These are phyloP conservation scores for Pegoplata infirma DNA, from an alignment of 2,888 invertebrate genomes.

Conservation along the genomic window DNA sequence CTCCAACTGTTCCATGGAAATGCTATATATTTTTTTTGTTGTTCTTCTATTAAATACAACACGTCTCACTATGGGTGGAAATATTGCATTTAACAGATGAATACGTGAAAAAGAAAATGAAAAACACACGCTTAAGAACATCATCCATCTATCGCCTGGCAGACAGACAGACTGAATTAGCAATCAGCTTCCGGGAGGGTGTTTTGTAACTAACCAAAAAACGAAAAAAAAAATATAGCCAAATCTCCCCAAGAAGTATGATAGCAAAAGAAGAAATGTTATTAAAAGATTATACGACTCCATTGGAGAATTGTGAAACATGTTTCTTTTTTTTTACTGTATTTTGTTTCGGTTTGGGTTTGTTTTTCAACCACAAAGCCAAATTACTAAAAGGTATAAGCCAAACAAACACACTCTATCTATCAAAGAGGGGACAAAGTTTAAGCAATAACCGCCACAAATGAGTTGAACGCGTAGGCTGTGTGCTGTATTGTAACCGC, in stretches of 20 bases:
- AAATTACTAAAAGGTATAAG: conserved; percentile 45
- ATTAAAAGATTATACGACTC: neutral
- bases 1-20: neutral
- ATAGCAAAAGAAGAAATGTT: neutral
- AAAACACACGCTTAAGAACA: neutral
- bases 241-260: neutral
- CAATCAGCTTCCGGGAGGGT: conserved; percentile 49
- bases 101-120: conserved; percentile 5
- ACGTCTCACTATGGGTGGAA: neutral
- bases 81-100: neutral
- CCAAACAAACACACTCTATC: neutral
- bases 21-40: no score
- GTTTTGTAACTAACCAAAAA: conserved; percentile 6
- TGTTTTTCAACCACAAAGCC: conserved; percentile 34
- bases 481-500: conserved; percentile 55
- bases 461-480: conserved; percentile 55
- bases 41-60: neutral
- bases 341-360: neutral
- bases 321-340: neutral
- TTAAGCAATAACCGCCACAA: conserved; percentile 35
- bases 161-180: no score
- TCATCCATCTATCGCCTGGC: conserved; percentile 11
- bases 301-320: conserved; percentile 41
- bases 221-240: neutral
- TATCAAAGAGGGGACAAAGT: conserved; percentile 30